phyloP scores from a whole-genome alignment of 2,113 vertebrate genomes.

The Microcebus lehilahytsara region DNA sequence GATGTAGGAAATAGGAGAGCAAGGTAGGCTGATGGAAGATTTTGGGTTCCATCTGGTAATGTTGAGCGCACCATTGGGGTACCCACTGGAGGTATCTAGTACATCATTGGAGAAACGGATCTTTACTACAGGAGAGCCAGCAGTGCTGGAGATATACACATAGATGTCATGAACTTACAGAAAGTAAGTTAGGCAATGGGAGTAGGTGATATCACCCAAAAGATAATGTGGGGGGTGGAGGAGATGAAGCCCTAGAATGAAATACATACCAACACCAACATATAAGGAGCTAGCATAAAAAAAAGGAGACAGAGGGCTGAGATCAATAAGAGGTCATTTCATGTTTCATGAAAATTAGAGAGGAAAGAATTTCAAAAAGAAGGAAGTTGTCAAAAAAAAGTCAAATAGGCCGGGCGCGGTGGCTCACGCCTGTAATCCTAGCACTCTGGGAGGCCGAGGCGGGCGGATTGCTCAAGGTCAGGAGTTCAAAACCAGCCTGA shows the following conservation, averaged over 20 bases:
- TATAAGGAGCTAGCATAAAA: not conserved
- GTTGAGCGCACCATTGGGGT: not conserved
- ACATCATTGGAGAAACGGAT: not conserved
- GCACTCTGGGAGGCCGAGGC: too few relatives aligned
- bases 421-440: too few relatives aligned
- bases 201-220: not conserved
- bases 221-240: not conserved
- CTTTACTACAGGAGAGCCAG: not conserved
- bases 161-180: not conserved
- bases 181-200: not conserved
- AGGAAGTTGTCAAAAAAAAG: not conserved
- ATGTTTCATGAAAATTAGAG: not conserved
- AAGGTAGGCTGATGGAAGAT: not conserved
- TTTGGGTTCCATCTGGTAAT: not conserved
- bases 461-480: too few relatives aligned
- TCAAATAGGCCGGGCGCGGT: too few relatives aligned
- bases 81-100: not conserved
- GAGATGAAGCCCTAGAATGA: not conserved
- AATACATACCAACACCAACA: accelerated
- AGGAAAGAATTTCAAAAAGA: not conserved
- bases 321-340: too few relatives aligned
- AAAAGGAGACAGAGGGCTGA: too few relatives aligned
- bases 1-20: not conserved
- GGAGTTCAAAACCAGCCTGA: too few relatives aligned
- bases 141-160: not conserved